These are phyloP conservation scores for Periophthalmus magnuspinnatus DNA, from an alignment of 2,797 vertebrate species.

Conservation along the genomic window DNA sequence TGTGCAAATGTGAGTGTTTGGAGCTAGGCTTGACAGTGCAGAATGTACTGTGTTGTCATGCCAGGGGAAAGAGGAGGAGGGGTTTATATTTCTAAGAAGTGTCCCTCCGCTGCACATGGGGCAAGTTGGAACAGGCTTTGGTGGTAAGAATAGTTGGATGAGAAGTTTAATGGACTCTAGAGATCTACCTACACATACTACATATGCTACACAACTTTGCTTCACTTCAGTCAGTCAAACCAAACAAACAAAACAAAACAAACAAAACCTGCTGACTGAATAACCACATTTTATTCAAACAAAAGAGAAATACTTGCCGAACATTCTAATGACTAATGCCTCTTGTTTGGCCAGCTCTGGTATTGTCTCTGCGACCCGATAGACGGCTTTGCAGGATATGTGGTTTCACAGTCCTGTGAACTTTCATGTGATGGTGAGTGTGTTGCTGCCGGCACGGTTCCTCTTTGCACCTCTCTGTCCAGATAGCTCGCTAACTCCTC, in stretches of 20 bases:
- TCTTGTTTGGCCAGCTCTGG: constrained; percentile 6
- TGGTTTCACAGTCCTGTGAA: constrained; percentile 35
- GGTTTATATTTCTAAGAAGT: constrained; percentile 42
- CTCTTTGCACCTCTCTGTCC: constrained; percentile 67
- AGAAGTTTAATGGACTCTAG: constrained; percentile 1
- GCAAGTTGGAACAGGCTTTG: constrained; percentile 26
- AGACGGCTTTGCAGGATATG: constrained; percentile 25
- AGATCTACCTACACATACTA: not conserved
- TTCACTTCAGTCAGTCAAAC: not conserved
- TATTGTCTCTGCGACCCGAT: constrained; percentile 12
- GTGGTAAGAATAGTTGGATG: not conserved
- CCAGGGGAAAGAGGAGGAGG: constrained; percentile 25
- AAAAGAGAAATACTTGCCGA: constrained; percentile 9
- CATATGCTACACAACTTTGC: not conserved
- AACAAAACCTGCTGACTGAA: not conserved
- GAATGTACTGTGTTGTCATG: constrained; percentile 27
- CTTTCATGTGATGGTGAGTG: constrained; percentile 47
- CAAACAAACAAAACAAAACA: not conserved
- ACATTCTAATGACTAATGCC: constrained; percentile 25
- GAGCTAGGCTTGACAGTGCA: constrained; percentile 16
- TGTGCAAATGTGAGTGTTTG: constrained; percentile 19
- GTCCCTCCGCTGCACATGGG: constrained; percentile 32
- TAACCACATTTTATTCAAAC: not conserved
- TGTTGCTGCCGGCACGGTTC: constrained; percentile 56
- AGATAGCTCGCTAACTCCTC: constrained; percentile 64